phyloP scores from a whole-genome alignment of 2,888 invertebrate genomes.

The Busseola fusca region DNA sequence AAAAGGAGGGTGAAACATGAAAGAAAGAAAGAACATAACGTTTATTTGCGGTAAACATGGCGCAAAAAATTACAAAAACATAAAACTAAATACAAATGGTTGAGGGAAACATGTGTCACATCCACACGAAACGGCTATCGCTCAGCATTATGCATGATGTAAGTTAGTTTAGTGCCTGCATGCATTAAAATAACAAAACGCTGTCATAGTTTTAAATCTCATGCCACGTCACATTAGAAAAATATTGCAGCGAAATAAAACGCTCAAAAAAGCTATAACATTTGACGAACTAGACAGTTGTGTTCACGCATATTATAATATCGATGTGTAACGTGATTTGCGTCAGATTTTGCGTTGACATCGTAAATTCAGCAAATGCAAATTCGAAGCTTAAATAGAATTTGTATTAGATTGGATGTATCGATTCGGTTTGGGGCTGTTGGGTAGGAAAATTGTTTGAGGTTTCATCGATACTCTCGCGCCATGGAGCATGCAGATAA shows the following conservation, averaged over 20 bases:
- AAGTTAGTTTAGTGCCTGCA: not conserved
- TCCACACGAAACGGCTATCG: too few relatives aligned
- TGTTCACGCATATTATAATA: conserved; percentile 33
- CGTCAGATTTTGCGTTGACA: conserved; percentile 40
- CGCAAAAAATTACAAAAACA: too few relatives aligned
- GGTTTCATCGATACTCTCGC: conserved; percentile 40
- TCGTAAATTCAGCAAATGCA: conserved; percentile 53
- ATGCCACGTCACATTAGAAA: not conserved
- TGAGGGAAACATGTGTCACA: too few relatives aligned
- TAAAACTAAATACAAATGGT: too few relatives aligned
- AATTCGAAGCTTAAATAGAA: conserved; percentile 56
- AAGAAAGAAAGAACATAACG: too few relatives aligned
- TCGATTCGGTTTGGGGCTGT: conserved; percentile 48
- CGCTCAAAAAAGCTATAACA: not conserved
- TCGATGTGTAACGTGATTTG: conserved; percentile 28
- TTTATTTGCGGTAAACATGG: too few relatives aligned
- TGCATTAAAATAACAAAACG: conserved; percentile 8
- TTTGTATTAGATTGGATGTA: conserved; percentile 56
- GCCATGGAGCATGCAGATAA: conserved; percentile 38
- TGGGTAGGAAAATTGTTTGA: conserved; percentile 51
- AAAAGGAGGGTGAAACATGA: too few relatives aligned
- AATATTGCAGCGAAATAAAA: conserved; percentile 11
- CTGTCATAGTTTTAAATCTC: not conserved
- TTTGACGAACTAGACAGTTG: conserved; percentile 27
- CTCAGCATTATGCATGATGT: too few relatives aligned